Conservation (phyloP, 2,113 vertebrate genomes). For the Alectura lathami region DNA sequence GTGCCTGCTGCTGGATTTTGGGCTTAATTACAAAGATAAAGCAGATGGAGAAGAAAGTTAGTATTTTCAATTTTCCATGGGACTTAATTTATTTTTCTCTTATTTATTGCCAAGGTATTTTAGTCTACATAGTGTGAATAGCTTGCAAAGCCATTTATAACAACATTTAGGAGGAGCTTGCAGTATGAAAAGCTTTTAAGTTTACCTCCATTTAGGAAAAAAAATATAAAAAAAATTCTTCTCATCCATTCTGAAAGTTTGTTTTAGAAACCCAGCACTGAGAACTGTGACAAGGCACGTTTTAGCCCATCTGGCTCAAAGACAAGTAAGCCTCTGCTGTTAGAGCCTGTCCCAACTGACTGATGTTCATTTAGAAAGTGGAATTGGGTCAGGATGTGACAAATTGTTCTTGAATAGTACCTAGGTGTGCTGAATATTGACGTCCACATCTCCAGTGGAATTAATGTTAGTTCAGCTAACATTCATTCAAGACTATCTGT, state of each 20-base stretch:
- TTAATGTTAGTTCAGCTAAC: background rate
- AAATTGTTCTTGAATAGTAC: background rate
- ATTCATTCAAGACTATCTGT: background rate
- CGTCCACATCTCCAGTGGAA: background rate
- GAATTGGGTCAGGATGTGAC: background rate
- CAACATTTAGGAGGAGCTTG: background rate
- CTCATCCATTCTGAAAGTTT: background rate
- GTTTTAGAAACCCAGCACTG: background rate
- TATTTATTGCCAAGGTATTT: constrained; percentile 27
- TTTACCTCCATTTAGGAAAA: background rate
- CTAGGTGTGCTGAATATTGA: background rate
- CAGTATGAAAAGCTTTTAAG: background rate
- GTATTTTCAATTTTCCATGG: background rate
- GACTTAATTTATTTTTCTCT: background rate
- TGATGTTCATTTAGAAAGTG: background rate
- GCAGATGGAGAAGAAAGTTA: background rate
- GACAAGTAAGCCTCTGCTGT: background rate
- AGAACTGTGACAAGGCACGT: background rate
- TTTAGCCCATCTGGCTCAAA: background rate
- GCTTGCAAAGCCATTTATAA: constrained; percentile 23
- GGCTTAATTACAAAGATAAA: background rate
- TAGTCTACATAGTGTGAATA: background rate
- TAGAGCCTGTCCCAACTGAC: background rate
- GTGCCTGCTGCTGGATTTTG: background rate
- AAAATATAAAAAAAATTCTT: background rate